Conservation (phyloP, 2,113 vertebrate species). For the Oostethus manadensis region DNA sequence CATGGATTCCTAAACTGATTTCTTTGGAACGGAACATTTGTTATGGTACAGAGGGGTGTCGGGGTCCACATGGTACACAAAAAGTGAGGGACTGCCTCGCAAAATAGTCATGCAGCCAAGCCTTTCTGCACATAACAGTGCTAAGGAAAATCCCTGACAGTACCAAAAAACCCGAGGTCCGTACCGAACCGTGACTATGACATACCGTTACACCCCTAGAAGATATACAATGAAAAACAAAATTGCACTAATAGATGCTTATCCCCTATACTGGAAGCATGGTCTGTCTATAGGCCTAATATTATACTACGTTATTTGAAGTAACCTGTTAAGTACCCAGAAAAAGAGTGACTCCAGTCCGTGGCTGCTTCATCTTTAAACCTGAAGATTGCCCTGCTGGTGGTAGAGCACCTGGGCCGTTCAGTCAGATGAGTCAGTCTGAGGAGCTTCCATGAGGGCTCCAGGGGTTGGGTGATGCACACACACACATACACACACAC, state of each 20-base stretch:
- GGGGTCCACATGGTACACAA: too few relatives aligned
- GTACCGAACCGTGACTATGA: too few relatives aligned
- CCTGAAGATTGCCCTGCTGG: slow-evolving; percentile 48
- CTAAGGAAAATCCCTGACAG: too few relatives aligned
- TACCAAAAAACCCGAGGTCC: slow-evolving; percentile 15
- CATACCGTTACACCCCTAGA: too few relatives aligned
- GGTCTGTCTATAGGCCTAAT: slow-evolving; percentile 55
- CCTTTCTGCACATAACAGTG: too few relatives aligned
- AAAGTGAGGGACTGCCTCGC: too few relatives aligned
- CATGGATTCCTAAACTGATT: too few relatives aligned
- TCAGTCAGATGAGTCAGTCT: slow-evolving; percentile 41
- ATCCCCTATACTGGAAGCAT: slow-evolving; percentile 54
- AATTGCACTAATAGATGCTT: slow-evolving; percentile 51
- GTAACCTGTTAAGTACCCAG: slow-evolving; percentile 51
- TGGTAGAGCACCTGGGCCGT: slow-evolving; percentile 42
- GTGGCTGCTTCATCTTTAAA: slow-evolving; percentile 44
- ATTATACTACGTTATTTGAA: slow-evolving; percentile 53
- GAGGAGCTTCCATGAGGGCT: slow-evolving; percentile 34
- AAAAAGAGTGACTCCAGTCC: slow-evolving; percentile 27
- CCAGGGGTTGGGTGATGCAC: slow-evolving; percentile 44
- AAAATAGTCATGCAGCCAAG: too few relatives aligned
- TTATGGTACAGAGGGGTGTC: too few relatives aligned
- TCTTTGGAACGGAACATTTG: too few relatives aligned
- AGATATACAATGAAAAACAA: slow-evolving; percentile 20
- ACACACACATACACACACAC: slow-evolving; percentile 11